Percentiles rank a stretch among this genome's conserved stretches.
Conservation (phyloP, 2,113 vertebrate genomes). For the Podarcis cretensis region DNA sequence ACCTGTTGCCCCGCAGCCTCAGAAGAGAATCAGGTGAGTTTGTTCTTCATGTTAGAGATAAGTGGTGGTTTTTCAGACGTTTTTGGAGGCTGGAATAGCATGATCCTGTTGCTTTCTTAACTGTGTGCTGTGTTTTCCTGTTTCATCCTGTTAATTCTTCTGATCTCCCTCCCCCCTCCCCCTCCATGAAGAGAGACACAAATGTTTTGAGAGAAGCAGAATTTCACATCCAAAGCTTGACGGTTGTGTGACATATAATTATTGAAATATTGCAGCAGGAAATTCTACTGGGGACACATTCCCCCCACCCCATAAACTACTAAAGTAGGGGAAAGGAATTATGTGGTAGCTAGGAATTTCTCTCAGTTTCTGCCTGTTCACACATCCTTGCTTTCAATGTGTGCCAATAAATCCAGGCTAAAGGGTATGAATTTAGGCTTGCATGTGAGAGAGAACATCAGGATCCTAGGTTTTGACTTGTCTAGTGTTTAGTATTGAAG, state of each 20-base stretch:
- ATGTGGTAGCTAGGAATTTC: not conserved
- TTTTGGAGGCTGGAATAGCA: not conserved
- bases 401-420: not conserved
- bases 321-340: not conserved
- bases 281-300: not conserved
- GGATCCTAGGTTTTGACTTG: not conserved
- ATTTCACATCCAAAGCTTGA: not conserved
- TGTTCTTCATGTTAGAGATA: not conserved
- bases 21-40: slow-evolving; percentile 47
- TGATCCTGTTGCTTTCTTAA: not conserved
- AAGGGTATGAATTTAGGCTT: not conserved
- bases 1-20: not conserved
- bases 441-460: not conserved
- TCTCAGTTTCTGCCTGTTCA: not conserved
- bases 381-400: not conserved
- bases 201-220: not conserved
- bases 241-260: not conserved
- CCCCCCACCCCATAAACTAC: not conserved
- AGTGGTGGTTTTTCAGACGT: not conserved
- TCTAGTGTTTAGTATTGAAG: not conserved
- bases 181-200: not conserved
- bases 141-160: not conserved
- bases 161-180: not conserved
- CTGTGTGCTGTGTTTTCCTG: not conserved
- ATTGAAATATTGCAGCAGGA: not conserved